These are phyloP conservation scores for Rhabdomys dilectus DNA, from an alignment of 2,113 vertebrate species.

Conservation along the genomic window DNA sequence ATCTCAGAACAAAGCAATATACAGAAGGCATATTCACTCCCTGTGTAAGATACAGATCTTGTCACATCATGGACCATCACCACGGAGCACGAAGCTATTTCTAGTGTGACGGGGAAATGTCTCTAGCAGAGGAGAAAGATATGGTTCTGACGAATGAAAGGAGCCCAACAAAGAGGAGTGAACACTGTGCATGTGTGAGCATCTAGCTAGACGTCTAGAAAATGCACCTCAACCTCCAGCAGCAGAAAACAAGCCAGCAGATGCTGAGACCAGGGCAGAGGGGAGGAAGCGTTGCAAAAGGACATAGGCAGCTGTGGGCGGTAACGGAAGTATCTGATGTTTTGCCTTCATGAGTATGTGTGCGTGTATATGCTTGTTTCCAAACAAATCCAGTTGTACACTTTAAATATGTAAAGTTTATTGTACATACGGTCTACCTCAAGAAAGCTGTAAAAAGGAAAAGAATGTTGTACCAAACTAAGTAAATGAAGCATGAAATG, in stretches of 20 bases:
- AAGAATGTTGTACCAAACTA: neutral
- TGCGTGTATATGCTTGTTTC: neutral
- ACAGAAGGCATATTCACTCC: neutral
- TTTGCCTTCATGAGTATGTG: neutral
- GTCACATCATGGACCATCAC: neutral
- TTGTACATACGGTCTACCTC: slow-evolving; percentile 44
- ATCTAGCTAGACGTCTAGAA: neutral
- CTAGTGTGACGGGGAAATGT: neutral
- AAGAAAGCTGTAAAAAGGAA: slow-evolving; percentile 40
- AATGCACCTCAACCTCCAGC: neutral
- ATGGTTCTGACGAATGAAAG: neutral
- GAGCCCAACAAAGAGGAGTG: neutral
- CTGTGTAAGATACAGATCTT: neutral
- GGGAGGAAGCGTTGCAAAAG: neutral
- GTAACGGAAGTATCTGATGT: neutral
- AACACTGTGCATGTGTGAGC: neutral
- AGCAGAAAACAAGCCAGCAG: neutral
- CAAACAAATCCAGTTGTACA: neutral
- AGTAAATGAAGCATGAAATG: slow-evolving; percentile 63
- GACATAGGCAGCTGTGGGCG: neutral
- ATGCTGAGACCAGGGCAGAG: neutral
- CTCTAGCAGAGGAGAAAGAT: neutral
- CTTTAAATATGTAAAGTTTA: slow-evolving; percentile 50
- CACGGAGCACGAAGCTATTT: neutral
- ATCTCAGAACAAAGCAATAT: slow-evolving; percentile 44